These are phyloP conservation scores for Araneus ventricosus DNA, from an alignment of 1,140 invertebrate genomes.

Conservation along the genomic window DNA sequence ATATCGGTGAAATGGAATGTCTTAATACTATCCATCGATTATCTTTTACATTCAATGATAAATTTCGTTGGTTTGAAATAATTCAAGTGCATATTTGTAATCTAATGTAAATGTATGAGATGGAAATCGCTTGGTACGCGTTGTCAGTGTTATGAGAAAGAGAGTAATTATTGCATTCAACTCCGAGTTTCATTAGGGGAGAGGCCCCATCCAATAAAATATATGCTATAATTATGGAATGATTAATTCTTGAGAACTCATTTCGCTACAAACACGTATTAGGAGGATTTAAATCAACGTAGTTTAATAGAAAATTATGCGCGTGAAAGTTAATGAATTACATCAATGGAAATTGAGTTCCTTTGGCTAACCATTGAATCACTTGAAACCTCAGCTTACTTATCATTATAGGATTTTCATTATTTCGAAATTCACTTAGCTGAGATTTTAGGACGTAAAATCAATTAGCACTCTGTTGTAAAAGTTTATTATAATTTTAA, in stretches of 20 bases:
- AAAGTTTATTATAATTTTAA: too few species aligned
- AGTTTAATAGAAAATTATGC: constrained; percentile 11
- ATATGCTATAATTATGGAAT: constrained; percentile 37
- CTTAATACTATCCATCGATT: not conserved
- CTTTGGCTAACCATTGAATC: not conserved
- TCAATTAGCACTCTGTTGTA: too few species aligned
- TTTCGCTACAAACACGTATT: not conserved
- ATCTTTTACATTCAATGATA: not conserved
- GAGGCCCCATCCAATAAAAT: not conserved
- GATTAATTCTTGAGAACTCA: constrained; percentile 46
- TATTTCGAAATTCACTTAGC: too few species aligned
- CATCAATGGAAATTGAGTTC: not conserved
- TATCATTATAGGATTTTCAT: too few species aligned
- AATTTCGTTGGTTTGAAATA: not conserved
- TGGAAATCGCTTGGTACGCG: constrained; percentile 8
- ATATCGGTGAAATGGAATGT: too few species aligned
- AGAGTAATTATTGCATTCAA: constrained; percentile 31
- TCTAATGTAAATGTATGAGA: constrained; percentile 47
- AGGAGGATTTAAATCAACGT: not conserved
- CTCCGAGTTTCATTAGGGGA: constrained; percentile 35
- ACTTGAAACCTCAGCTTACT: too few species aligned
- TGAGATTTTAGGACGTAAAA: too few species aligned
- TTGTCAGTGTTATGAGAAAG: constrained; percentile 13
- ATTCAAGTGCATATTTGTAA: not conserved
- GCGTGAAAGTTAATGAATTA: not conserved